These are phyloP conservation scores for Pycnomerus fuliginosus DNA, from an alignment of 2,888 invertebrate species.

Conservation along the genomic window DNA sequence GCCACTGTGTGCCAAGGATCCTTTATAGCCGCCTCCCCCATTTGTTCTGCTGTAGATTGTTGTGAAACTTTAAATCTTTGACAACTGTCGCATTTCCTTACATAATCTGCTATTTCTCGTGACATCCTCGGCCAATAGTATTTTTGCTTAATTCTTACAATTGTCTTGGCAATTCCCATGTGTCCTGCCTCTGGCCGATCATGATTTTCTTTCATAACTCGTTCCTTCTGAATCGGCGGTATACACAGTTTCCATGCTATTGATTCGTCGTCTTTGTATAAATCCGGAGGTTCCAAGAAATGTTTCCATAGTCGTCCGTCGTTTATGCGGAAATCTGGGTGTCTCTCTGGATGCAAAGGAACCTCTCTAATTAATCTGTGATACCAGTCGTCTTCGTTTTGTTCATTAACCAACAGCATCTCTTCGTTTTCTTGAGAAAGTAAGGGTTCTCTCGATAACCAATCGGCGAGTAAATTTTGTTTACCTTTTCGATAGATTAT, in stretches of 20 bases:
- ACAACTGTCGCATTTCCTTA: constrained; percentile 30
- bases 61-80: constrained; percentile 30
- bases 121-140: constrained; percentile 39
- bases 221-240: constrained; percentile 3
- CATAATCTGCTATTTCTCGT: constrained; percentile 29
- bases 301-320: constrained; percentile 8
- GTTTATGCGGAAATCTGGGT: constrained; percentile 3
- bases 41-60: constrained; percentile 24
- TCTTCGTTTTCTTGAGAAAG: not conserved
- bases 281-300: constrained; percentile 4
- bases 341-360: not conserved
- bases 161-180: constrained; percentile 33
- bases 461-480: constrained; percentile 26
- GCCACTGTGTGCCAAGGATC: constrained; percentile 36
- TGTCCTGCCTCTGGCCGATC: constrained; percentile 32
- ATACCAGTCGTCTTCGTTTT: not conserved
- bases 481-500: constrained; percentile 25
- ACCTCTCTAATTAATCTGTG: not conserved
- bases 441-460: constrained; percentile 25
- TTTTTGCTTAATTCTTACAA: constrained; percentile 21
- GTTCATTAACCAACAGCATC: not conserved
- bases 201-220: constrained; percentile 18
- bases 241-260: constrained; percentile 11
- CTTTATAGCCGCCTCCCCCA: constrained; percentile 20
- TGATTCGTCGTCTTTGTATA: constrained; percentile 1